phyloP scores from a whole-genome alignment of 2,113 vertebrate genomes.

The Ahaetulla prasina region DNA sequence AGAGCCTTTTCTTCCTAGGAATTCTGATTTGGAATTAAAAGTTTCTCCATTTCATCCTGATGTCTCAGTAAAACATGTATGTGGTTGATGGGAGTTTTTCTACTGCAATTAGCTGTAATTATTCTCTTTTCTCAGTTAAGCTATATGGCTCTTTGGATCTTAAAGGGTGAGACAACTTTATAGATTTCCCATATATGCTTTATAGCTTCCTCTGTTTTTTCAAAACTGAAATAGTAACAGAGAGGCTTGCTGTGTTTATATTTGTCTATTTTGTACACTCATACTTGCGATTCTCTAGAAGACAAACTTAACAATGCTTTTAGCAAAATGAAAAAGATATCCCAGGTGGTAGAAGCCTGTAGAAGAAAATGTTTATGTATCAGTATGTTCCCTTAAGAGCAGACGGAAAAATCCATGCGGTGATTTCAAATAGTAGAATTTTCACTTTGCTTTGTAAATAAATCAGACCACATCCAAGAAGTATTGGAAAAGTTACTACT shows the following conservation, averaged over 20 bases:
- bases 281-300: background rate
- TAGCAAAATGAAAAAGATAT: background rate
- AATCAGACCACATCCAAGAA: background rate
- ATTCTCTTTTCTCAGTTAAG: background rate
- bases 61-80: background rate
- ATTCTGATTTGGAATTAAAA: background rate
- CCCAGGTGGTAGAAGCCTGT: background rate
- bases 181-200: background rate
- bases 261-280: background rate
- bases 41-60: background rate
- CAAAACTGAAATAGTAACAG: background rate
- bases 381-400: fast-evolving
- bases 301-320: background rate
- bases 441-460: background rate
- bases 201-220: background rate
- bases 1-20: background rate
- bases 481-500: background rate
- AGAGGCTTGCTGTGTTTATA: background rate
- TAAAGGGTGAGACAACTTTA: background rate
- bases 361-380: fast-evolving
- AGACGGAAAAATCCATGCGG: background rate
- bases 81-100: background rate
- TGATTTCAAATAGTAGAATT: background rate
- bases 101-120: background rate
- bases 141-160: background rate